A percentile compares a stretch with the other conserved stretches of the same genome.
Conservation (phyloP, 2,888 invertebrate genomes). For the Hybos culiciformis region DNA sequence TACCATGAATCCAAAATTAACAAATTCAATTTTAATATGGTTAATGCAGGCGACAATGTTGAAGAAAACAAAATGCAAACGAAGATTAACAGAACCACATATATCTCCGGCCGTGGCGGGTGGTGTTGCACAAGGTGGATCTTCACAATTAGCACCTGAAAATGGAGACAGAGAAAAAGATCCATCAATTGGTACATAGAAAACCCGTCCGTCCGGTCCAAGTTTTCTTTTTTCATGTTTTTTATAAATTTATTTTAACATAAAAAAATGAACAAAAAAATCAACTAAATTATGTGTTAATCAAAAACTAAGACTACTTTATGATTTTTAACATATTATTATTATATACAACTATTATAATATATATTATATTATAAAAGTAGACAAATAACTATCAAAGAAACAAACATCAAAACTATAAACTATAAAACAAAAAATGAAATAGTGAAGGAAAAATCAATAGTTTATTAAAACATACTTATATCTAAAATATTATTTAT, state of each 20-base stretch:
- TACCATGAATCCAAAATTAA: too few species aligned
- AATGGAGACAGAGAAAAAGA: constrained; percentile 40
- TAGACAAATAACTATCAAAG: neutral
- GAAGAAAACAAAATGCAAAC: constrained; percentile 99
- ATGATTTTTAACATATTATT: too few species aligned
- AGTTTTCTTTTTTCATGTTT: constrained; percentile 37
- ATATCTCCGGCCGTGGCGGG: constrained; percentile 41
- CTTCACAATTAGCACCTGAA: constrained; percentile 36
- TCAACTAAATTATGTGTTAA: neutral
- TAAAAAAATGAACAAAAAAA: neutral
- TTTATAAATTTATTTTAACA: constrained; percentile 21
- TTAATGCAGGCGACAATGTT: constrained; percentile 99
- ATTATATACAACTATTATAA: too few species aligned
- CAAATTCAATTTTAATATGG: too few species aligned
- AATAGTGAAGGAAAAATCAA: neutral
- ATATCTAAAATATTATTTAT: neutral
- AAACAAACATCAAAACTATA: neutral
- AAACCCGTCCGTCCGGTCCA: constrained; percentile 35
- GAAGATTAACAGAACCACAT: constrained; percentile 75
- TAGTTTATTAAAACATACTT: neutral
- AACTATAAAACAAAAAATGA: neutral
- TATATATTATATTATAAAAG: too few species aligned
- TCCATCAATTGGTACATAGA: constrained; percentile 29
- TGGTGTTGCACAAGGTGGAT: constrained; percentile 21
- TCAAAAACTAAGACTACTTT: too few species aligned